Conservation (phyloP, 2,888 invertebrate genomes). For the Aphrophora alni region DNA sequence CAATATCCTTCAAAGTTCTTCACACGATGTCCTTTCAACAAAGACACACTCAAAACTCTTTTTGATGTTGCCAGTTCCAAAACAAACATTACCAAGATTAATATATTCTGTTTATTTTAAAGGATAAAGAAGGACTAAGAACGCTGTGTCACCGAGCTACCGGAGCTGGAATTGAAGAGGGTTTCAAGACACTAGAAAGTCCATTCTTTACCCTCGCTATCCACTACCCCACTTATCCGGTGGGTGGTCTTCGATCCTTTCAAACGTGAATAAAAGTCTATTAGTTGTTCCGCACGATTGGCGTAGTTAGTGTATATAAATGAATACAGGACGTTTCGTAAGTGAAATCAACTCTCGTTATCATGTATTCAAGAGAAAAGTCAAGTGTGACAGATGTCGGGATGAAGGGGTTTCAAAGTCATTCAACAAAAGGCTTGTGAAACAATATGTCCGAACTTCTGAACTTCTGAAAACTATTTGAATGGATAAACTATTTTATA, state of each 20-base stretch:
- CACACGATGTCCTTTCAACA: background rate
- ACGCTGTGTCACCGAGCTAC: slow-evolving; percentile 2
- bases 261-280: no score
- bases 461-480: no score
- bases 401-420: no score
- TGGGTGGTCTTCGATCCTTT: background rate
- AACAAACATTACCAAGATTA: background rate
- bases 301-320: no score
- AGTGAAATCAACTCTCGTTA: no score
- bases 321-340: no score
- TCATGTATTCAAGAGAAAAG: no score
- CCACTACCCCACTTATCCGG: background rate
- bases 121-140: background rate
- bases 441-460: no score
- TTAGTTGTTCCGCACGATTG: background rate
- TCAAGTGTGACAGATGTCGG: no score
- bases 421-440: no score
- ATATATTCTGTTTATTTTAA: background rate
- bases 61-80: background rate
- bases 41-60: no score
- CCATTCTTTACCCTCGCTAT: background rate
- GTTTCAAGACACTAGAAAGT: background rate
- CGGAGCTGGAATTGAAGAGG: background rate
- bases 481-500: no score
- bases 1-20: background rate